These are phyloP conservation scores for Abscondita cerata DNA, from an alignment of 2,888 invertebrate genomes.

Conservation along the genomic window DNA sequence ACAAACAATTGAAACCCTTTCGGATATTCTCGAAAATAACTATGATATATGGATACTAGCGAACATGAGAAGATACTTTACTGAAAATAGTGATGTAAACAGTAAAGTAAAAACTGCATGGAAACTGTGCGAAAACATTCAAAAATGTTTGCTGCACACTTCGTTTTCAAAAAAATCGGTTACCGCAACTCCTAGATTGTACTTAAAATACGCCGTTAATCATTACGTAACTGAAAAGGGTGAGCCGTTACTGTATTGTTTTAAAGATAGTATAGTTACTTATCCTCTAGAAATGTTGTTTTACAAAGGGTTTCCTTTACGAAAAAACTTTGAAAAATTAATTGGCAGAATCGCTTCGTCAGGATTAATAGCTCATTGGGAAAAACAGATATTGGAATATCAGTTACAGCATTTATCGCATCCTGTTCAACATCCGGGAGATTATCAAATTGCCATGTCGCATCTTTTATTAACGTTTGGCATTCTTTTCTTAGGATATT, in stretches of 20 bases:
- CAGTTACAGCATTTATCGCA: not conserved
- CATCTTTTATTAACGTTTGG: not conserved
- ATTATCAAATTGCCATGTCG: not conserved
- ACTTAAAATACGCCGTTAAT: constrained; percentile 45
- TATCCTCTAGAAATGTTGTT: constrained; percentile 52
- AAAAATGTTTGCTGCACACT: constrained; percentile 42
- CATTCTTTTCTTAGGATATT: constrained; percentile 15
- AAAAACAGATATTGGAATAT: constrained; percentile 38
- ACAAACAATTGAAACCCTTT: constrained; percentile 43
- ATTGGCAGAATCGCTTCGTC: constrained; percentile 46
- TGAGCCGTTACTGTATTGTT: constrained; percentile 42
- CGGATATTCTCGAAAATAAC: constrained; percentile 43
- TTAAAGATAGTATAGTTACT: constrained; percentile 46
- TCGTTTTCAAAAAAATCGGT: constrained; percentile 41
- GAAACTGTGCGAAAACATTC: constrained; percentile 37
- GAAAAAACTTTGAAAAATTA: constrained; percentile 43
- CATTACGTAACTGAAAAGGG: constrained; percentile 43
- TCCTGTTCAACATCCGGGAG: not conserved
- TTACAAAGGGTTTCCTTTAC: constrained; percentile 51
- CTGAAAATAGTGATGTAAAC: constrained; percentile 22
- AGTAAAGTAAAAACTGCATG: constrained; percentile 22
- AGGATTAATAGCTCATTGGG: constrained; percentile 47
- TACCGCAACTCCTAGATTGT: constrained; percentile 46
- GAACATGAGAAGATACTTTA: constrained; percentile 40
- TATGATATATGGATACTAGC: constrained; percentile 43